Percentiles rank a stretch among this genome's conserved stretches.
These are phyloP conservation scores for Tamandua tetradactyla DNA, from an alignment of 2,797 vertebrate genomes.

Conservation along the genomic window DNA sequence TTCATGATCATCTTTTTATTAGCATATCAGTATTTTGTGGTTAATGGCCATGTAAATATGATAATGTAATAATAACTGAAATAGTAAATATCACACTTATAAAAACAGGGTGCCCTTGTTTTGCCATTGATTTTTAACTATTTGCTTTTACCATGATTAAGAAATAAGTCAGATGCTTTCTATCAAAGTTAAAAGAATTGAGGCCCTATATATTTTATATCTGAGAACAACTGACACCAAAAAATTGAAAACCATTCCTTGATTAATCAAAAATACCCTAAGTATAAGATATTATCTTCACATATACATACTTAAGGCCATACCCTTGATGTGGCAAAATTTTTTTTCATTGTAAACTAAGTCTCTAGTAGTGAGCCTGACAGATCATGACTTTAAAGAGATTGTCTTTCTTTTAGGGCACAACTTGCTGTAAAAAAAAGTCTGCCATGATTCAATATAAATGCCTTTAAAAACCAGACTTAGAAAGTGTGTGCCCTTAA, in stretches of 20 bases:
- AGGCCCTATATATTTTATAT: neutral
- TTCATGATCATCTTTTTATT: conserved; percentile 73
- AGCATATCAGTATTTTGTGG: conserved; percentile 73
- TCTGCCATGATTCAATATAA: neutral
- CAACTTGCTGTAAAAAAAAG: neutral
- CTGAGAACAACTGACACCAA: neutral
- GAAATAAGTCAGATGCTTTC: neutral
- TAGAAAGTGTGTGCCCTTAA: too few species aligned
- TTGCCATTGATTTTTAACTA: conserved; percentile 23
- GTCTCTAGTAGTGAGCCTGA: neutral
- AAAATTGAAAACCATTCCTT: neutral
- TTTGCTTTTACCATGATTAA: neutral
- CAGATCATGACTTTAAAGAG: neutral
- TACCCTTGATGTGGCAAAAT: neutral
- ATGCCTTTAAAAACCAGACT: neutral
- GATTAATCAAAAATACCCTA: neutral
- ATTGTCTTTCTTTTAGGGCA: neutral
- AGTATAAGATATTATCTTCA: conserved; percentile 1
- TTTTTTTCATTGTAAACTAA: neutral
- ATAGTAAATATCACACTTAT: conserved; percentile 55
- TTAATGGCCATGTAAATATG: conserved; percentile 77
- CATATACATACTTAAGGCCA: neutral
- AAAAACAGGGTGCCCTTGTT: neutral
- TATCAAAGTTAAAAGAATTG: neutral
- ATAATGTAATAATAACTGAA: conserved; percentile 68